Conservation (phyloP, 2,888 invertebrate genomes). For the Cephus runcator region DNA sequence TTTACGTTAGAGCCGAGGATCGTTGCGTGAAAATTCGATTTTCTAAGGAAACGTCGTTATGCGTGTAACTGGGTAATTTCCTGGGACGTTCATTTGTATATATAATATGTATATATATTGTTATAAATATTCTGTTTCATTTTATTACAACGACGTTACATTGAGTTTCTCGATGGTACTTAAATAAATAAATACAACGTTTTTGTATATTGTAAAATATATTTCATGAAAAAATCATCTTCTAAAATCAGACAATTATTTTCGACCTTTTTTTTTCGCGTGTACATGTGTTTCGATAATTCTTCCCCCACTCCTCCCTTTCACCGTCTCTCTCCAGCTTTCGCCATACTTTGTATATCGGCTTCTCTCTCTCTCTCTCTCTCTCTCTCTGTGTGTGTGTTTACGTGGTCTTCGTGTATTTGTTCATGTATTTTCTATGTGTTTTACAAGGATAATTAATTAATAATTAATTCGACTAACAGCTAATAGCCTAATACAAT, state of each 20-base stretch:
- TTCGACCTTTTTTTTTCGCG: conserved; percentile 18
- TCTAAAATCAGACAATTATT: conserved; percentile 58
- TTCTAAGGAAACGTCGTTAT: too few species aligned
- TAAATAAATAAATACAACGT: neutral
- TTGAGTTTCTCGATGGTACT: neutral
- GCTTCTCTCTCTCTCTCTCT: conserved; percentile 1
- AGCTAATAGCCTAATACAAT: conserved; percentile 54
- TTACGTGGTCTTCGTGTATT: too few species aligned
- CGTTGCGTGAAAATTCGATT: too few species aligned
- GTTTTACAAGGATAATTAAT: conserved; percentile 47
- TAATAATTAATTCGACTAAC: conserved; percentile 51
- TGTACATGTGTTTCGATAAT: too few species aligned
- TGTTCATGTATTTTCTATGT: too few species aligned
- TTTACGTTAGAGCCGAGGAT: neutral
- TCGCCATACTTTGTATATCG: conserved; percentile 20
- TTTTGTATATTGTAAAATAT: conserved; percentile 55
- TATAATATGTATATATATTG: neutral
- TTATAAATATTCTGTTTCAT: neutral
- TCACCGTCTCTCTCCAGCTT: too few species aligned
- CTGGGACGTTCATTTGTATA: too few species aligned
- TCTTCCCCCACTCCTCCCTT: too few species aligned
- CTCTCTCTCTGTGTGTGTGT: conserved; percentile 15
- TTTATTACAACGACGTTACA: neutral
- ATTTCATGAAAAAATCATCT: conserved; percentile 59
- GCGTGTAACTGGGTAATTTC: too few species aligned